phyloP scores from a whole-genome alignment of 1,140 invertebrate species.

The Pseudomyrmex dendroicus region DNA sequence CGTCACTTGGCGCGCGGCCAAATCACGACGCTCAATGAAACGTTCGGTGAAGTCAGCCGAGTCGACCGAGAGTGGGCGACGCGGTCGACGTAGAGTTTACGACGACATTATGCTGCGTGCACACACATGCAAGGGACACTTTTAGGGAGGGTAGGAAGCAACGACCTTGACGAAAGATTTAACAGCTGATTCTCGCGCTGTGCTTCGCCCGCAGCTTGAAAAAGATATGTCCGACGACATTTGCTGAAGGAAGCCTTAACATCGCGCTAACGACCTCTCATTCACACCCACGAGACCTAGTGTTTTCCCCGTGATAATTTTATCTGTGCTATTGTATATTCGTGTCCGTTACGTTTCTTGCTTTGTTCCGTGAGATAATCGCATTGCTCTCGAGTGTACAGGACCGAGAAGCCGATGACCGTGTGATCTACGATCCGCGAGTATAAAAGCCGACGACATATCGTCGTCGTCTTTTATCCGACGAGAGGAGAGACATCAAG shows the following conservation, averaged over 20 bases:
- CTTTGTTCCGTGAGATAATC: constrained; percentile 6
- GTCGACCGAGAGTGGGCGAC: constrained; percentile 53
- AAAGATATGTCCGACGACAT: not conserved
- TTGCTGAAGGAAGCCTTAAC: not conserved
- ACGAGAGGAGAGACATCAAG: not conserved
- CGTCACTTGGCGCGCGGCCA: constrained; percentile 79
- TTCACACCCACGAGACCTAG: constrained; percentile 5
- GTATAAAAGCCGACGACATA: not conserved
- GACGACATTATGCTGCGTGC: constrained; percentile 65
- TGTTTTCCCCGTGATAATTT: constrained; percentile 4
- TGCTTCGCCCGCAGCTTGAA: not conserved
- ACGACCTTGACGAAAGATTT: constrained; percentile 73
- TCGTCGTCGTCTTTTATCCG: constrained; percentile 23
- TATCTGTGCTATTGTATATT: not conserved
- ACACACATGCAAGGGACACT: constrained; percentile 14
- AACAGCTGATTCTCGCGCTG: constrained; percentile 27
- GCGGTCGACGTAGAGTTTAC: constrained; percentile 69
- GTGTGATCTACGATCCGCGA: constrained; percentile 36
- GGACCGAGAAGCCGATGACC: constrained; percentile 44
- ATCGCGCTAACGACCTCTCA: constrained; percentile 33
- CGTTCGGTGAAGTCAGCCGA: constrained; percentile 64
- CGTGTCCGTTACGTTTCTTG: not conserved
- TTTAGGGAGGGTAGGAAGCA: constrained; percentile 53
- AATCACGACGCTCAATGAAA: constrained; percentile 80
- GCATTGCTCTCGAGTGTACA: not conserved